phyloP scores from a whole-genome alignment of 1,140 invertebrate genomes.

The Popillia japonica region DNA sequence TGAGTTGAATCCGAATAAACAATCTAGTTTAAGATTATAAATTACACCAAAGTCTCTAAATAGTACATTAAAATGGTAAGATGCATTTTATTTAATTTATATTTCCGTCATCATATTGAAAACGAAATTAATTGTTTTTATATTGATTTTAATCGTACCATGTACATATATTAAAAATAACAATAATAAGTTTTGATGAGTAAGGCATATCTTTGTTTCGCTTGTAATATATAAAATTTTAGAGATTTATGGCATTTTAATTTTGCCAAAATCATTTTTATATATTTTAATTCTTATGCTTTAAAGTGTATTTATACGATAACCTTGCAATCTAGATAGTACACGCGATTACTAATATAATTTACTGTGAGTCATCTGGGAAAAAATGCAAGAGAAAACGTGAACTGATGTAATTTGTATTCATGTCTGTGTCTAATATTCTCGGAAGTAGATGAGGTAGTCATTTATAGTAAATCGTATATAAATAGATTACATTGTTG shows the following conservation, averaged over 20 bases:
- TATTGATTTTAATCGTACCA: too few species aligned
- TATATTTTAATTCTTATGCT: too few species aligned
- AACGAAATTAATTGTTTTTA: too few species aligned
- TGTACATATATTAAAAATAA: too few species aligned
- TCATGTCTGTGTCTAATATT: background rate
- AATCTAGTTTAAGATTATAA: background rate
- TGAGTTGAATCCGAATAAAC: background rate
- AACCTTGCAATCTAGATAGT: background rate
- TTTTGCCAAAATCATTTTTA: too few species aligned
- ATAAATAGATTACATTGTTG: background rate
- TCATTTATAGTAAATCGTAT: background rate
- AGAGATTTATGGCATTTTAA: too few species aligned
- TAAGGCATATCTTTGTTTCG: too few species aligned
- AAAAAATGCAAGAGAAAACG: background rate
- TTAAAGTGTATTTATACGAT: too few species aligned
- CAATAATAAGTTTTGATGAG: too few species aligned
- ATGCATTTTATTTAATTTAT: background rate
- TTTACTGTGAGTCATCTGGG: background rate
- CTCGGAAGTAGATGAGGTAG: background rate
- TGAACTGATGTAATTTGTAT: background rate
- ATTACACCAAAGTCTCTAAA: background rate
- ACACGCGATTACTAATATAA: background rate
- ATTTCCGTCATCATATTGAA: background rate
- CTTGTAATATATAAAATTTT: too few species aligned
- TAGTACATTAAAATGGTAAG: background rate